Conservation (phyloP, 2,888 invertebrate species). For the Embidobia sp. region DNA sequence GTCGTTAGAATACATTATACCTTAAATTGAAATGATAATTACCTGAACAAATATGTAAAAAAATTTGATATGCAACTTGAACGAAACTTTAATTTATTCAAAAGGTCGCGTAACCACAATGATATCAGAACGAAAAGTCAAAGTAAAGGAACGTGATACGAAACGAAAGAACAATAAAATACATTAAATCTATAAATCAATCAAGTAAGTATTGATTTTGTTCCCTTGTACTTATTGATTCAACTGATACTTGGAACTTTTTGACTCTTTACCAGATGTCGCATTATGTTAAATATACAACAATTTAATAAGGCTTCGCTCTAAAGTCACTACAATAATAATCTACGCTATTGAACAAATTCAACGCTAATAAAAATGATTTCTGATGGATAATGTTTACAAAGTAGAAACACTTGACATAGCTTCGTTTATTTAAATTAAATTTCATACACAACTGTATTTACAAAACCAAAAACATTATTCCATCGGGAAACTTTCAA, state of each 20-base stretch:
- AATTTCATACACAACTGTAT: no score
- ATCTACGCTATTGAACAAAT: constrained; percentile 8
- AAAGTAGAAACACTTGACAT: no score
- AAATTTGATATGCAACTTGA: no score
- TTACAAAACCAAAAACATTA: neutral
- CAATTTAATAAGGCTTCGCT: constrained; percentile 13
- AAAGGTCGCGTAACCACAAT: no score
- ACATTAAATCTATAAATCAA: constrained; percentile 23
- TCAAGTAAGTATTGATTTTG: constrained; percentile 21
- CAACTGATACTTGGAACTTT: constrained; percentile 35
- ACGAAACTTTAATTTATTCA: no score
- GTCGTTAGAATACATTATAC: no score
- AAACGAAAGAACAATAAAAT: neutral
- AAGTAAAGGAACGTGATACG: constrained; percentile 1
- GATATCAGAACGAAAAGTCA: no score
- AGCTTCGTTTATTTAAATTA: no score
- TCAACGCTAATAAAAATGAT: neutral
- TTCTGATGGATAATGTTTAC: constrained; percentile 7
- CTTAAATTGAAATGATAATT: no score
- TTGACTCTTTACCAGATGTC: constrained; percentile 14
- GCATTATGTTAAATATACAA: constrained; percentile 16
- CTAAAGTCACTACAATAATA: constrained; percentile 9
- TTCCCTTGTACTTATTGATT: constrained; percentile 24
- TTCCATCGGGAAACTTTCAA: constrained; percentile 4
- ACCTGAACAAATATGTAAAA: no score